Base-by-base conservation (phyloP, 2,888 invertebrate species). In the Scelioninae gen. 1 region DNA sequence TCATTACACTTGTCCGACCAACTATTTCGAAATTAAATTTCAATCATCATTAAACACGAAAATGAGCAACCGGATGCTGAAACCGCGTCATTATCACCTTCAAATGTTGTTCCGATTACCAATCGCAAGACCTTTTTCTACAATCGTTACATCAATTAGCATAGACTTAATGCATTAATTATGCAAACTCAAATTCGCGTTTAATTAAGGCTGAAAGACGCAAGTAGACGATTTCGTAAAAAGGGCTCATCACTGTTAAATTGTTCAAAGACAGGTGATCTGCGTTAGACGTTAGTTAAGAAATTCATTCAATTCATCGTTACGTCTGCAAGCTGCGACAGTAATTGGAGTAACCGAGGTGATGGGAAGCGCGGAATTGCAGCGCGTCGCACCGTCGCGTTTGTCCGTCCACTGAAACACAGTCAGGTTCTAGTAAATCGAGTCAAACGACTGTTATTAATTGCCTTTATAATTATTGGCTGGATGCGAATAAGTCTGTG, bases 301-400 rank as follows among this genome's bases (percentile, higher is more conserved):
- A 77, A 85, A 83, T 87, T 84, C 78, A 85, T 85, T 85, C 83
- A 84, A 85, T 85, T 84, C 75, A 63, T 75, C 74, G 75, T 77
- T 79, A 75, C 62, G 68, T 66, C 75, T 66, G 77, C 85, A 84
- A 75, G 68, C 56, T 53, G 78, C 82, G 84, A 85, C 81, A 84
- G 84, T 84, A 86, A 86, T 86, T 86, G 85, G 82, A 84, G 77
- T 79, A 83, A 82, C 58, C 16, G 34, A 63, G 58, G 68, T 51
- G 69, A 74, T 63, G 34, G 45, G 55, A 45, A 53, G 65, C 32
- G 29, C 51, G 34, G 51, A 72, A 71, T 79, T 55, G 62, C 74
- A 56, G 53, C 53, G 62, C 68, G 49, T 58, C 55, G 51, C 63
- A 62, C 55, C 47, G 9, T 6, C 47, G 68, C 62, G 68, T 74